phyloP scores from a whole-genome alignment of 1,140 invertebrate species.

The Psilanteris sp. region DNA sequence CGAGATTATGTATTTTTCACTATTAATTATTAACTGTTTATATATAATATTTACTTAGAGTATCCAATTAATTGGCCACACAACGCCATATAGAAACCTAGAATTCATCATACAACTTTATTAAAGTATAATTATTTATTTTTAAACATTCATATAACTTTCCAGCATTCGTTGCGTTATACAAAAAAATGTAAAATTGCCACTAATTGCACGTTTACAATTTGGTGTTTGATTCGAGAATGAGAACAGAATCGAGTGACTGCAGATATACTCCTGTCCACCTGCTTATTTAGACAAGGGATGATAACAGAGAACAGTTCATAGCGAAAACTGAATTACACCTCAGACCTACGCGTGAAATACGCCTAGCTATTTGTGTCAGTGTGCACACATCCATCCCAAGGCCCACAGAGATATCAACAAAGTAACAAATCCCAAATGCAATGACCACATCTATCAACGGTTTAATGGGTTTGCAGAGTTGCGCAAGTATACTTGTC shows the following conservation, averaged over 20 bases:
- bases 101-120: too few species aligned
- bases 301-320: constrained; percentile 22
- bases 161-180: too few species aligned
- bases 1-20: too few species aligned
- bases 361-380: constrained; percentile 20
- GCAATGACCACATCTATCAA: constrained; percentile 37
- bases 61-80: too few species aligned
- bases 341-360: constrained; percentile 19
- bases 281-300: constrained; percentile 13
- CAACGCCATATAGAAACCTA: too few species aligned
- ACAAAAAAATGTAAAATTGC: background rate
- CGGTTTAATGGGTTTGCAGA: constrained; percentile 42
- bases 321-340: constrained; percentile 32
- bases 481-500: constrained; percentile 9
- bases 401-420: background rate
- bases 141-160: too few species aligned
- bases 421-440: constrained; percentile 32
- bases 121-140: too few species aligned
- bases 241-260: constrained; percentile 5
- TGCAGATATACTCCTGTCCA: background rate
- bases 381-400: constrained; percentile 3
- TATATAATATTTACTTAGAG: too few species aligned
- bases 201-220: constrained; percentile 4
- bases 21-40: too few species aligned
- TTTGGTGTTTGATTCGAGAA: background rate